Conservation (phyloP, 2,888 invertebrate genomes). For the Pseudeuparius sepicola region DNA sequence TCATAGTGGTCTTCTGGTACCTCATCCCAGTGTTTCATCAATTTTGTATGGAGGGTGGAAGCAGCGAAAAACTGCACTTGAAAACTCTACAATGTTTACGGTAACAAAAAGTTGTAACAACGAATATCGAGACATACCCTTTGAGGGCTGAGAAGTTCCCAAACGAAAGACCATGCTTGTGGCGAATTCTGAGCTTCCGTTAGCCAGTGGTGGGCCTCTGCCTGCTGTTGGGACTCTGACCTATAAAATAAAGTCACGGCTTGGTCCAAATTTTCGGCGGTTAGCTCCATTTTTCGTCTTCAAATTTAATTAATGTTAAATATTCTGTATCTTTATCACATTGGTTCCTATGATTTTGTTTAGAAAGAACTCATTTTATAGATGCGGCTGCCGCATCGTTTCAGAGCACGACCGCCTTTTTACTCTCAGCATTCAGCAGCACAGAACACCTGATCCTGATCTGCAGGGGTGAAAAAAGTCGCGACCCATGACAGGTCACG, state of each 20-base stretch:
- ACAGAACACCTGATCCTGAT: too few species aligned
- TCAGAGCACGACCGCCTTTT: too few species aligned
- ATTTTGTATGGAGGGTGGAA: constrained; percentile 78
- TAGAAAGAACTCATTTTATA: too few species aligned
- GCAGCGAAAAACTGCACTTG: constrained; percentile 94
- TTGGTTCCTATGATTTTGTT: too few species aligned
- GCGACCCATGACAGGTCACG: too few species aligned
- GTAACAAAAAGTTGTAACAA: background rate
- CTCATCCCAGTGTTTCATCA: constrained; percentile 80
- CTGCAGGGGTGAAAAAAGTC: too few species aligned
- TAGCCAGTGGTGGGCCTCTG: constrained; percentile 77
- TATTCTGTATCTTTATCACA: too few species aligned
- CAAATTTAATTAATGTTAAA: too few species aligned
- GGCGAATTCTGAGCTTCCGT: constrained; percentile 74
- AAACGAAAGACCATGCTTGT: constrained; percentile 88
- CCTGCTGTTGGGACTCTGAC: constrained; percentile 53
- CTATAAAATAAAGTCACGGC: constrained; percentile 60
- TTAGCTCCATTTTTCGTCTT: constrained; percentile 55
- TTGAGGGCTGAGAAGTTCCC: constrained; percentile 74
- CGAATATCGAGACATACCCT: constrained; percentile 50
- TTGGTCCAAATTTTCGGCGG: constrained; percentile 55
- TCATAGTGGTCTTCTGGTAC: constrained; percentile 72
- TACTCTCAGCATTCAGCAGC: too few species aligned
- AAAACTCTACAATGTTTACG: constrained; percentile 51
- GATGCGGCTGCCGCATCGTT: too few species aligned